Evolutionary conservation across 1,140 invertebrate species (phyloP).

Genomic region (Ridgeia piscesae): DNA sequence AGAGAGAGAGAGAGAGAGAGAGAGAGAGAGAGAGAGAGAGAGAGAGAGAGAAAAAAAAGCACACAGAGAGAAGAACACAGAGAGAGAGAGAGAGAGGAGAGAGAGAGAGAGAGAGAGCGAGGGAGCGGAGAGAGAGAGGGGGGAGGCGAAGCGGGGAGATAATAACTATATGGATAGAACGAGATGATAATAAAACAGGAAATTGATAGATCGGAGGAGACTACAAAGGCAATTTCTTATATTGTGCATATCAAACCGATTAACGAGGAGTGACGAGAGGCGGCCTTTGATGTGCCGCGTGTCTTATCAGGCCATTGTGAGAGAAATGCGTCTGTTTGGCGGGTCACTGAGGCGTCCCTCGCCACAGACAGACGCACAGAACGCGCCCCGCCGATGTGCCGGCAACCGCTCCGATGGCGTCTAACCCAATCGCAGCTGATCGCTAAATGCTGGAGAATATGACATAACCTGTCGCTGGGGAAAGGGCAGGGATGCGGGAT

Average conservation of each 20-base stretch:
- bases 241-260: not conserved
- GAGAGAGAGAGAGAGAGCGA: constrained; percentile 7
- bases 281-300: not conserved
- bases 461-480: not conserved
- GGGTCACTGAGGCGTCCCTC: not conserved
- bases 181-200: not conserved
- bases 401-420: not conserved
- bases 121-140: not conserved
- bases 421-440: not conserved
- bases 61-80: not conserved
- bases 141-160: not conserved
- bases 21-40: constrained; percentile 13
- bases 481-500: not conserved
- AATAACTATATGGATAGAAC: not conserved
- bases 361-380: not conserved
- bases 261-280: not conserved
- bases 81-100: constrained; percentile 15
- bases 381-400: not conserved
- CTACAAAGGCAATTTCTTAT: not conserved
- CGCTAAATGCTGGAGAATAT: not conserved
- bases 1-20: constrained; percentile 24
- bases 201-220: not conserved
- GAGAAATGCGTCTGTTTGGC: not conserved
- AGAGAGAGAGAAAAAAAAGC: not conserved
- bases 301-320: not conserved